Base-by-base conservation (phyloP, 2,113 vertebrate species). In the Micronisus gabar region DNA sequence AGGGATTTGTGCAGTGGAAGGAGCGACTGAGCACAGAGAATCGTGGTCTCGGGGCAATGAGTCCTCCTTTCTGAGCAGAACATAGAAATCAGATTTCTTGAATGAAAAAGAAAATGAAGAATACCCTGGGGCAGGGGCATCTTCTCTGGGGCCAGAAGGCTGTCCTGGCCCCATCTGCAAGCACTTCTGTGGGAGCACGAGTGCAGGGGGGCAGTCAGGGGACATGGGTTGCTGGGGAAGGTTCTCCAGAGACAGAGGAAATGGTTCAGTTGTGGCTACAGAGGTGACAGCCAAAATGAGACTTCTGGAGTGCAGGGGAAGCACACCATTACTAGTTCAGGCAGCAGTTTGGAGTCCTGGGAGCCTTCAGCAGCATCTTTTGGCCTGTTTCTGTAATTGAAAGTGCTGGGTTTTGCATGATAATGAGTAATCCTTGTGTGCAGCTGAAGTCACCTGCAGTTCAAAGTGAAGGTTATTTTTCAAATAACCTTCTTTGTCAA, bases 11-110 rank as follows among this genome's bases (percentile, higher is more conserved):
- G 50, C 67, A 29, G 27, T 27, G 23, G 10, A 21, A 40, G 43
- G 29, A 25, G 21, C 7, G 8, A 40, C 30, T 0, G 1, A 18
- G 40, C 11, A 32, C 55, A 13, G 26, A 55, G 68, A 53, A 32
- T 40, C 7, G 1, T 1, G 1, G 22, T 56, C 62, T 48, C 0
- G 0, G n/a, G 47, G 40, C 68, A 62, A 10, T 23, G 53, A 61
- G 38, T 58, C 41, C 30, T 66, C 43, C 32, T 53, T 79, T 73
- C 73, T 27, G 21, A 53, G 30, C 23, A 45, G 43, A 61, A 55
- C 3, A 20, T 2, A 36, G 45, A 79, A 66, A 36, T 48, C 29
- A 38, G 50, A 45, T 40, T 67, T 45, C 50, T 47, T 15, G 41
- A 81, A 34, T 47, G 11, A 75, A n/a, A 86, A 50, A 66, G 7